Conservation (phyloP, 2,797 vertebrate genomes). For the Sebastes paucispinis region DNA sequence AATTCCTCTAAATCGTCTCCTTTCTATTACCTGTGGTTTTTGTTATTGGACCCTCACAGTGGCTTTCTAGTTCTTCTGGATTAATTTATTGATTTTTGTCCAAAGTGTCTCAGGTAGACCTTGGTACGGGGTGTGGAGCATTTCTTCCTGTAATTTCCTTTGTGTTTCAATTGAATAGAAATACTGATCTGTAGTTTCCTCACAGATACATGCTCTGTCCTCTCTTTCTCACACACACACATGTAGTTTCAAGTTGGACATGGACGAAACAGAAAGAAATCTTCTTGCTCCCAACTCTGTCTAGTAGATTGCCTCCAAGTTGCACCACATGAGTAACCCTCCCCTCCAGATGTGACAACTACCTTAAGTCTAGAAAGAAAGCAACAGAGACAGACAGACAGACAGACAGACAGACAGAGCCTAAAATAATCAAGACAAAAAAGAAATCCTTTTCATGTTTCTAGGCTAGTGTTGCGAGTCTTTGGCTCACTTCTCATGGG, state of each 20-base stretch:
- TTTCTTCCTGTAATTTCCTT: conserved; percentile 20
- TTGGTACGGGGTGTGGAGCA: not conserved
- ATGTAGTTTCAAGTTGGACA: conserved; percentile 24
- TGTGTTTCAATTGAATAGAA: conserved; percentile 31
- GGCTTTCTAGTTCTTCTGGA: conserved; percentile 16
- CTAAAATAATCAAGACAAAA: conserved; percentile 3
- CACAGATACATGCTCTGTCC: not conserved
- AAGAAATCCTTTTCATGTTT: conserved; percentile 66
- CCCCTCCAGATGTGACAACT: conserved; percentile 61
- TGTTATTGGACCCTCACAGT: conserved; percentile 18
- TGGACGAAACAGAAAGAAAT: conserved; percentile 36
- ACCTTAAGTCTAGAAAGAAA: conserved; percentile 62
- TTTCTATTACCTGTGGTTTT: conserved; percentile 25
- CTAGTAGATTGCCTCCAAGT: conserved; percentile 68
- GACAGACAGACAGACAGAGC: conserved; percentile 8
- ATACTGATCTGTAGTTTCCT: conserved; percentile 11
- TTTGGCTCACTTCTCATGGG: conserved; percentile 67
- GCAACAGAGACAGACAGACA: conserved; percentile 25
- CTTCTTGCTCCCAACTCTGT: conserved; percentile 29
- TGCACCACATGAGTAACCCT: conserved; percentile 71
- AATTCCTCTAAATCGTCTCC: conserved; percentile 34
- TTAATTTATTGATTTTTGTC: conserved; percentile 59
- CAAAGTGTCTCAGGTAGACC: not conserved
- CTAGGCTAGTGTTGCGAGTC: conserved; percentile 59
- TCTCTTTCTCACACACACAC: not conserved